Evolutionary conservation across 2,888 invertebrate species (phyloP).

Genomic region (Polyommatus icarus): DNA sequence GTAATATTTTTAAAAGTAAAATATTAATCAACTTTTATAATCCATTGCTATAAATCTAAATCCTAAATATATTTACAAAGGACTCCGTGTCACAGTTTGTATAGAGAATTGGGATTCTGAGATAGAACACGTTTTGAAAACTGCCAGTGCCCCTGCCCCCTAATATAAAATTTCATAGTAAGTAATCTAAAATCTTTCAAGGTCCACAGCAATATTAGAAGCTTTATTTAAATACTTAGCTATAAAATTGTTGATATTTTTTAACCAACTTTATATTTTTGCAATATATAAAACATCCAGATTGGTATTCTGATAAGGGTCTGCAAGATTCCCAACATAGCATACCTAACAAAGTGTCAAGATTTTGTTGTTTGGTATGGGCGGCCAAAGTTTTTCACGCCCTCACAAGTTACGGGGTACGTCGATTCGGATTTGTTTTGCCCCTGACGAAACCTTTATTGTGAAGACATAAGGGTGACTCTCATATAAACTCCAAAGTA

Average conservation of each 20-base stretch:
- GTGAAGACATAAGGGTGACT: not conserved
- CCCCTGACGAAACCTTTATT: not conserved
- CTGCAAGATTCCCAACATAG: not conserved
- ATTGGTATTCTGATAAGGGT: not conserved
- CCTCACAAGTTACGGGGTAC: not conserved
- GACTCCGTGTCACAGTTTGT: not conserved
- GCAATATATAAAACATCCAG: too few relatives aligned
- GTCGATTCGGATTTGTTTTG: not conserved
- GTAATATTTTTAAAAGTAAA: too few relatives aligned
- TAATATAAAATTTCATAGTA: not conserved
- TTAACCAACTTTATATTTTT: not conserved
- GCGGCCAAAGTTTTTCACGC: not conserved
- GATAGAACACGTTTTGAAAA: conserved; percentile 1
- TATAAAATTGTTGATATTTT: not conserved
- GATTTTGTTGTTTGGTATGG: not conserved
- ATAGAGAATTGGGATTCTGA: not conserved
- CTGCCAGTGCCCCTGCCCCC: not conserved
- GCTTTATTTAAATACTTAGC: not conserved
- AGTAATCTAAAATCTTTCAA: not conserved
- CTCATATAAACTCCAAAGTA: not conserved
- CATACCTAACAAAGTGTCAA: not conserved
- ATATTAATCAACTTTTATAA: not conserved
- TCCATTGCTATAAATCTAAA: not conserved
- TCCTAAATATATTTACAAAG: not conserved
- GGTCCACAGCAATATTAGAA: not conserved